These are phyloP conservation scores for Corella eumyota DNA, from an alignment of 23 tunicate species.

Conservation along the genomic window DNA sequence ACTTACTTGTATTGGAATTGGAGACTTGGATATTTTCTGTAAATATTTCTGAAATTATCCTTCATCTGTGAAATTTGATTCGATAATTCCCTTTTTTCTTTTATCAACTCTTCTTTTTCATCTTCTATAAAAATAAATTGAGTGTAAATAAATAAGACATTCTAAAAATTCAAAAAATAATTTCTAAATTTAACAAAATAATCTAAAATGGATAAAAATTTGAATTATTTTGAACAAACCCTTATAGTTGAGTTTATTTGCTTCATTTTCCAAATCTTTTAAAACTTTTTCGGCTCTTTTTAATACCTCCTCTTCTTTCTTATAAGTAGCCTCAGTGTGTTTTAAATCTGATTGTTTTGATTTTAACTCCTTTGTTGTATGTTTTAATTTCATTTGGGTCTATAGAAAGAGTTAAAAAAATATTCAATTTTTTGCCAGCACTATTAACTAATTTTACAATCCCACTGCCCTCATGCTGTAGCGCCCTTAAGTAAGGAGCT, in stretches of 20 bases:
- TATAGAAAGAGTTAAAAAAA: conserved; percentile 4
- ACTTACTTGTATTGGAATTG: conserved; percentile 54
- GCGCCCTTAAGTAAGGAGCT: no score
- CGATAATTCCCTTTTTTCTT: conserved; percentile 39
- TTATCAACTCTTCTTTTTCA: conserved; percentile 27
- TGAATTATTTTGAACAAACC: no score
- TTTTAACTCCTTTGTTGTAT: conserved; percentile 59
- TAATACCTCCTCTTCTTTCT: conserved; percentile 45
- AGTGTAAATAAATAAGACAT: background rate
- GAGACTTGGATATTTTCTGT: conserved; percentile 56
- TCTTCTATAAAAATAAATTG: conserved; percentile 28
- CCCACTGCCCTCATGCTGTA: no score
- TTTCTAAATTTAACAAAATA: no score
- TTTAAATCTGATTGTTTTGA: conserved; percentile 51
- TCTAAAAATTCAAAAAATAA: background rate
- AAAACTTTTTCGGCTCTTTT: conserved; percentile 39
- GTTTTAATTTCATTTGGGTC: conserved; percentile 66
- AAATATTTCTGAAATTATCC: conserved; percentile 12
- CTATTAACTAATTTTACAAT: no score
- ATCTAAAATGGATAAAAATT: no score
- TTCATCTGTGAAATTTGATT: conserved; percentile 11
- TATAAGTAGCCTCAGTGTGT: conserved; percentile 60
- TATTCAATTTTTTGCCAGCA: background rate
- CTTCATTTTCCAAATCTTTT: conserved; percentile 22
- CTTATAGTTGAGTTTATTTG: conserved; percentile 36